Conservation (phyloP, 1,140 invertebrate species). For the Sipha flava region DNA sequence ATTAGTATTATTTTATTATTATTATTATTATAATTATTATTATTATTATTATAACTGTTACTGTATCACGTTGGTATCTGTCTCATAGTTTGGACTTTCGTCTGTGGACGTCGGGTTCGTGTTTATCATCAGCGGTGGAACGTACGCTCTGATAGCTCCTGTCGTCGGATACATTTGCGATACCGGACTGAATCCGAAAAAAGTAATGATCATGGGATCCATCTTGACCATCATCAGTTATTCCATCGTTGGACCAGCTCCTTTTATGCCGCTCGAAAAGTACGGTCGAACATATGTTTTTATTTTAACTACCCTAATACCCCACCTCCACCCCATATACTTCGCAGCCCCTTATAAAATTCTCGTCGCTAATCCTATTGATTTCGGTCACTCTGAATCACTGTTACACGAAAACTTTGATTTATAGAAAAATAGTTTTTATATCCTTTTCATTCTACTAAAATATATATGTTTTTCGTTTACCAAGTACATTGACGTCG, state of each 20-base stretch:
- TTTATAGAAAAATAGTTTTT: too few relatives aligned
- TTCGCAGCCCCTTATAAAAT: too few relatives aligned
- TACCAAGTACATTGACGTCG: too few relatives aligned
- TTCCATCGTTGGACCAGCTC: slow-evolving; percentile 45
- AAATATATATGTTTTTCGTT: too few relatives aligned
- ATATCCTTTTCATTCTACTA: too few relatives aligned
- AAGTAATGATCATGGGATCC: slow-evolving; percentile 41
- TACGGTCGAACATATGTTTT: neutral
- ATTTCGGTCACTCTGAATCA: too few relatives aligned
- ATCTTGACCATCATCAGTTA: slow-evolving; percentile 44
- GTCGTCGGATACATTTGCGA: slow-evolving; percentile 48
- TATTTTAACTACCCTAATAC: too few relatives aligned
- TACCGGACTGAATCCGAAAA: slow-evolving; percentile 39
- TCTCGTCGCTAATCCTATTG: too few relatives aligned
- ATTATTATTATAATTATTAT: neutral
- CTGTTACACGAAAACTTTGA: too few relatives aligned
- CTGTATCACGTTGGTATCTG: neutral
- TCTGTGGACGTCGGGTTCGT: slow-evolving; percentile 49
- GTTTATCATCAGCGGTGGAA: slow-evolving; percentile 50
- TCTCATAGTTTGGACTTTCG: slow-evolving; percentile 47
- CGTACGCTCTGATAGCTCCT: slow-evolving; percentile 49
- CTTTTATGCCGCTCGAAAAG: slow-evolving; percentile 39
- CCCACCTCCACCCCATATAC: too few relatives aligned
- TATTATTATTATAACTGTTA: neutral
- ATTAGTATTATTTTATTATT: too few relatives aligned